Conservation (phyloP, 1,140 invertebrate genomes). For the Psilanteris sp. region DNA sequence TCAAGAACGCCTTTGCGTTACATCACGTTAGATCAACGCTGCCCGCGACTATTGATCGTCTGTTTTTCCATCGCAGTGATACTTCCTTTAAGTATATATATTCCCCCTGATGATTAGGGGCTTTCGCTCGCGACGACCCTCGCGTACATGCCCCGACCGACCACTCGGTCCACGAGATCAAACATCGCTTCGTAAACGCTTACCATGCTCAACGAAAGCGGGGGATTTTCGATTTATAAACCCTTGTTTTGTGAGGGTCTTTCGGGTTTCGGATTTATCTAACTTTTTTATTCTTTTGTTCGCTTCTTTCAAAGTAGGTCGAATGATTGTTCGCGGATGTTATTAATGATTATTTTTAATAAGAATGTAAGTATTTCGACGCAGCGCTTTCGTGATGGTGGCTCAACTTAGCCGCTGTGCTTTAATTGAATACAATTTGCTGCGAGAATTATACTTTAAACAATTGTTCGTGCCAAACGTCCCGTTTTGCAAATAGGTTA, state of each 20-base stretch:
- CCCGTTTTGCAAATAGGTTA: too few relatives aligned
- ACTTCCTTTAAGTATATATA: slow-evolving; percentile 34
- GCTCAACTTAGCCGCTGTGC: too few relatives aligned
- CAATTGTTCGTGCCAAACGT: too few relatives aligned
- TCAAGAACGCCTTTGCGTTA: slow-evolving; percentile 57
- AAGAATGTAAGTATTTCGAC: too few relatives aligned
- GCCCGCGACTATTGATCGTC: slow-evolving; percentile 62
- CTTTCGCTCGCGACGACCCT: slow-evolving; percentile 18
- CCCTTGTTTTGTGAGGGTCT: slow-evolving; percentile 5
- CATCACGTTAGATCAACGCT: slow-evolving; percentile 60
- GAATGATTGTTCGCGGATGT: too few relatives aligned
- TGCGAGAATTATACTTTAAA: too few relatives aligned
- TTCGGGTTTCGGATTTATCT: not conserved
- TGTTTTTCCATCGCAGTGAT: slow-evolving; percentile 14
- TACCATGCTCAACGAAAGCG: slow-evolving; percentile 17
- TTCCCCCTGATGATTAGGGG: slow-evolving; percentile 11
- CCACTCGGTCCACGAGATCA: not conserved
- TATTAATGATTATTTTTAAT: too few relatives aligned
- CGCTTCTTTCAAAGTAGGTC: too few relatives aligned
- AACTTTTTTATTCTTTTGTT: too few relatives aligned
- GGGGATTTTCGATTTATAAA: not conserved
- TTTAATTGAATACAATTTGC: too few relatives aligned
- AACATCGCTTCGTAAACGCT: slow-evolving; percentile 1
- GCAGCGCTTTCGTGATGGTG: too few relatives aligned
- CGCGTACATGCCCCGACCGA: not conserved